Conservation (phyloP, 2,888 invertebrate species). For the Conomelus anceps region DNA sequence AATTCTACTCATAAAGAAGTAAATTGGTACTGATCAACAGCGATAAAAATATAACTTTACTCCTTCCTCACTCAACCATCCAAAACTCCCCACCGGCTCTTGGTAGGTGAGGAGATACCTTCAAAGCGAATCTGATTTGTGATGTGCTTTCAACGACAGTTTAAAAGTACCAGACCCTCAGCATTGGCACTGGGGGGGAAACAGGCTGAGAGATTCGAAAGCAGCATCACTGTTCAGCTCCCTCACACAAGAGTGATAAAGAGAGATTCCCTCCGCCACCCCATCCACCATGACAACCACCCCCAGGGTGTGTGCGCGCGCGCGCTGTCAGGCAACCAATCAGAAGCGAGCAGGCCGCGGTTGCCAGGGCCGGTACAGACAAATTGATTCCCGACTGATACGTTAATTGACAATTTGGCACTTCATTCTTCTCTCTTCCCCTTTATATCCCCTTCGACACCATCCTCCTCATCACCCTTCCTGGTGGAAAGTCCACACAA, state of each 20-base stretch:
- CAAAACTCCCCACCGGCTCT: too few relatives aligned
- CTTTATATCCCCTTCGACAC: constrained; percentile 29
- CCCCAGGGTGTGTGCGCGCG: neutral
- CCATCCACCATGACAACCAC: neutral
- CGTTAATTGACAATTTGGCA: constrained; percentile 22
- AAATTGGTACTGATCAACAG: neutral
- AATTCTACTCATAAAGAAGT: neutral
- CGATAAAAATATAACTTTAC: neutral
- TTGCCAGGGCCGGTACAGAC: constrained; percentile 7
- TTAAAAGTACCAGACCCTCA: neutral
- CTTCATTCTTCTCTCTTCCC: constrained; percentile 24
- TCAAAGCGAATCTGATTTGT: neutral
- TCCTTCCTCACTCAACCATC: neutral
- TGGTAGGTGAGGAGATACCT: neutral
- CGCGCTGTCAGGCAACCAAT: neutral
- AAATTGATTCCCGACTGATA: constrained; percentile 22
- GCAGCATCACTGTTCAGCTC: neutral
- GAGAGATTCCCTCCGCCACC: constrained; percentile 12
- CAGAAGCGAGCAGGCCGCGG: constrained; percentile 11
- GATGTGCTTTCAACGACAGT: neutral
- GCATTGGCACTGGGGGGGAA: neutral
- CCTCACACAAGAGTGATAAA: neutral
- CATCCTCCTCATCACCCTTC: constrained; percentile 28
- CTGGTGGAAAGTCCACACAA: constrained; percentile 36
- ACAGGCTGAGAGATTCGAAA: neutral